Conservation (phyloP, 1,140 invertebrate genomes). For the Globodera ellingtonae region DNA sequence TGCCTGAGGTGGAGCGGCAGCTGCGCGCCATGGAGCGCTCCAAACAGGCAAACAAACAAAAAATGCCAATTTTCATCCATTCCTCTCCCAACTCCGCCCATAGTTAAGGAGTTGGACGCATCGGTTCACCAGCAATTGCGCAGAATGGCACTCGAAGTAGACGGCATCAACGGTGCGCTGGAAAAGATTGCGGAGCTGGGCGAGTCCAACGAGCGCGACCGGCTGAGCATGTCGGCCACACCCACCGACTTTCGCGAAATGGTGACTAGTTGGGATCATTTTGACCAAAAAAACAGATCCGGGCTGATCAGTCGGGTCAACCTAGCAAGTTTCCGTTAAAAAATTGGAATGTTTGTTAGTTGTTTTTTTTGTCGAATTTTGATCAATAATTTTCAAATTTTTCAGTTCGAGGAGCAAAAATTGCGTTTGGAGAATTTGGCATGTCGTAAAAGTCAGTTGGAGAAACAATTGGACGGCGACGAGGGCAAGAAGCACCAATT, state of each 20-base stretch:
- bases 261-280: background rate
- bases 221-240: background rate
- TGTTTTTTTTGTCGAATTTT: no score
- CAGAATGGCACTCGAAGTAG: background rate
- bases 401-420: constrained; percentile 27
- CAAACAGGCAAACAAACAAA: background rate
- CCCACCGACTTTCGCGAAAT: constrained; percentile 22
- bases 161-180: constrained; percentile 15
- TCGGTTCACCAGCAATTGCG: background rate
- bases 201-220: constrained; percentile 13
- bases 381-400: background rate
- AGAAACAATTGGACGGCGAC: constrained; percentile 19
- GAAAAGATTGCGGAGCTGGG: constrained; percentile 26
- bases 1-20: constrained; percentile 13
- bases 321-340: background rate
- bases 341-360: no score
- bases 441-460: constrained; percentile 25
- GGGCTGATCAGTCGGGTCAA: background rate
- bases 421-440: constrained; percentile 15
- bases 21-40: constrained; percentile 6
- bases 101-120: constrained; percentile 1
- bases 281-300: no score
- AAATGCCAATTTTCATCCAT: background rate
- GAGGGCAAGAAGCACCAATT: constrained; percentile 32
- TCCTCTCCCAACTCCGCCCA: no score